A percentile compares a stretch with the other conserved stretches of the same genome.
Conservation (phyloP, 2,113 vertebrate species). For the Hymenochirus boettgeri region DNA sequence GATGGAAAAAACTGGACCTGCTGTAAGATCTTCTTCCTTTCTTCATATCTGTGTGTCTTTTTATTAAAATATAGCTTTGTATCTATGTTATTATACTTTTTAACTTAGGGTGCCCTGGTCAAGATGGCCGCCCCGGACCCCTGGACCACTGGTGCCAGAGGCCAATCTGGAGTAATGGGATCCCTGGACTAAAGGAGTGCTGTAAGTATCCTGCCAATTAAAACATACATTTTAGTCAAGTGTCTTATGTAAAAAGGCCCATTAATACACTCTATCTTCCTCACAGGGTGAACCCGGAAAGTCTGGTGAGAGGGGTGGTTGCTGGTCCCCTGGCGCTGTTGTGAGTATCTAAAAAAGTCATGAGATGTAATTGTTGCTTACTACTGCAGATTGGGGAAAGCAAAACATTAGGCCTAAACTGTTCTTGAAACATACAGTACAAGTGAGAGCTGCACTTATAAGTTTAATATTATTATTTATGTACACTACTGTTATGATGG, state of each 20-base stretch:
- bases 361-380: no score
- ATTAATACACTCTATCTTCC: conserved; percentile 5
- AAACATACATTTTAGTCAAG: background rate
- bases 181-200: conserved; percentile 89
- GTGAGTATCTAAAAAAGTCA: conserved; percentile 76
- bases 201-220: conserved; percentile 76
- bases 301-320: conserved; percentile 78
- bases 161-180: conserved; percentile 93
- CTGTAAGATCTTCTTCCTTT: conserved; percentile 68
- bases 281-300: conserved; percentile 86
- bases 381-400: no score
- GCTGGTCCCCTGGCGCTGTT: conserved; percentile 69
- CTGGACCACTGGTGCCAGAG: conserved; percentile 82
- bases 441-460: no score
- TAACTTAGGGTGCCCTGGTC: conserved; percentile 82
- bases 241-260: background rate
- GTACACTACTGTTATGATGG: no score
- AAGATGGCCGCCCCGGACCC: conserved; percentile 85
- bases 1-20: conserved; percentile 89
- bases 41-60: no score
- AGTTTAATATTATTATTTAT: no score
- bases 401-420: no score
- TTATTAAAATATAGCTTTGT: no score
- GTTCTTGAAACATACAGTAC: no score
- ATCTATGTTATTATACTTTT: rapidly evolving